These are phyloP conservation scores for Physella acuta DNA, from an alignment of 1,140 invertebrate species.

Conservation along the genomic window DNA sequence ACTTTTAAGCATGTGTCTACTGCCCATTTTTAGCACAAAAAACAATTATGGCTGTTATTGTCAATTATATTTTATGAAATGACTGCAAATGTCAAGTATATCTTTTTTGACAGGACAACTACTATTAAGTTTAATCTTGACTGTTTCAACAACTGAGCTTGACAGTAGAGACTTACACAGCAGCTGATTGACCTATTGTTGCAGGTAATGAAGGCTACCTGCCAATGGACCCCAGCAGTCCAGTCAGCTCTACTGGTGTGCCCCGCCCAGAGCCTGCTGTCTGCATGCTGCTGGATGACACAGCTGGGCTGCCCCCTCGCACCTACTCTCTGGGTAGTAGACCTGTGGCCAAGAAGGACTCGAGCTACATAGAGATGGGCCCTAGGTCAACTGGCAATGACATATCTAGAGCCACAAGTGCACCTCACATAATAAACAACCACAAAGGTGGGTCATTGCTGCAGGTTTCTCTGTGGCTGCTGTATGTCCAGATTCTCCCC, in stretches of 20 bases:
- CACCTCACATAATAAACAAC: constrained; percentile 18
- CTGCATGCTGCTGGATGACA: constrained; percentile 53
- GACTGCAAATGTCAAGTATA: no score
- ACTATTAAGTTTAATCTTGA: no score
- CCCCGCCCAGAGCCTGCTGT: constrained; percentile 45
- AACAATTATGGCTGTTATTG: no score
- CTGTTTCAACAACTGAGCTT: no score
- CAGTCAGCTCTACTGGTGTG: constrained; percentile 18
- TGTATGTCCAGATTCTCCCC: no score
- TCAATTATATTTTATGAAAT: no score
- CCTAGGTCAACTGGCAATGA: constrained; percentile 17
- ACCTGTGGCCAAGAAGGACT: constrained; percentile 50
- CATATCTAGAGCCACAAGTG: constrained; percentile 19
- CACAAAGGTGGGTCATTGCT: background rate
- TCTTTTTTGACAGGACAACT: no score
- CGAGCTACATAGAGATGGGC: constrained; percentile 5
- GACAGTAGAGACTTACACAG: no score
- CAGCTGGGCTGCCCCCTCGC: constrained; percentile 58
- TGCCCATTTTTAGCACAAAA: no score
- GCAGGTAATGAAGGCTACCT: constrained; percentile 46
- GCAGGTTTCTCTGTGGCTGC: no score
- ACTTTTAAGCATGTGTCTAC: no score
- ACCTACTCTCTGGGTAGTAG: constrained; percentile 86
- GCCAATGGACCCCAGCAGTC: constrained; percentile 38
- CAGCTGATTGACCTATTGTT: no score